Evolutionary conservation across 2,888 invertebrate species (phyloP), one percentile per base, ranked within the genome.

Genomic region (Galerucella calmariensis): DNA sequence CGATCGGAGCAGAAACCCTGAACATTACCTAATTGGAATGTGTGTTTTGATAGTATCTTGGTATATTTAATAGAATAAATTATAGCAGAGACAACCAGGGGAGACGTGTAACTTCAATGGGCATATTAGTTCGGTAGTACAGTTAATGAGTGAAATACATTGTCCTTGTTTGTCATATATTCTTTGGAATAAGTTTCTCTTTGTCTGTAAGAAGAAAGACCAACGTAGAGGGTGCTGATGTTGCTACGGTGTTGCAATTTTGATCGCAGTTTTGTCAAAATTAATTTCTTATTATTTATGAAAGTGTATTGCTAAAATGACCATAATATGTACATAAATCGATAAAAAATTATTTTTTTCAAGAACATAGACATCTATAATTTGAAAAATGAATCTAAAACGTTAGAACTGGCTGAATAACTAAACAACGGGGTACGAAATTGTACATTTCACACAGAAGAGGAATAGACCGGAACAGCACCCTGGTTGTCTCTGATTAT

Each of bases 141-240:
- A 48, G 53, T 53, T 53, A 53, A 53, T 53, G 8, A 53, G 53
- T 16, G 53, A 53, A 53, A 53, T 53, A 53, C 53, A 53, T 53
- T 53, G 53, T 53, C 53, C 53, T 53, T 16, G 53, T 53, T 53
- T 53, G 53, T n/a, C 53, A 53, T 53, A 53, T 53, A 53, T 53
- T 53, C 53, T 53, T 53, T 16, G 53, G 14, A 53, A 53, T 53
- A 53, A 53, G 16, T 53, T 53, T 53, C 53, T 53, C 53, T 53
- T 53, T 16, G n/a, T 53, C 53, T 53, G 53, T 53, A 53, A 53
- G 53, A 16, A 1, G 53, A 53, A 53, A 53, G 16, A 6, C 14
- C 2, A 53, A 53, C 14, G 53, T 53, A 53, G 53, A 53, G 53
- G 53, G 53, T 14, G 48, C 48, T 48, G 48, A 14, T 48, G 1